Percentiles rank a stretch among this genome's conserved stretches.
Conservation (phyloP, 2,888 invertebrate species). For the Hecatera dysodea region DNA sequence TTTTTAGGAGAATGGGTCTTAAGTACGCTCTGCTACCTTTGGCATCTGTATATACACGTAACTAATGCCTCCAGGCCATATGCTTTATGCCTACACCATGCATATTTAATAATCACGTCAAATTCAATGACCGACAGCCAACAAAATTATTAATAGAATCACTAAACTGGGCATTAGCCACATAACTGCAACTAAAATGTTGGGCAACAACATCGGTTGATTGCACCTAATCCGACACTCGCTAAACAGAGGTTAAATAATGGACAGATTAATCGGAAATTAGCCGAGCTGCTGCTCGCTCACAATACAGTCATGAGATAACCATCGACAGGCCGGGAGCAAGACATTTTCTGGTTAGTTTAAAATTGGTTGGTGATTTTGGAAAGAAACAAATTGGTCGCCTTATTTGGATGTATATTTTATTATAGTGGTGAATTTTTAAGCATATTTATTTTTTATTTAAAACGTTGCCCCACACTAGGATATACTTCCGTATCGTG, state of each 20-base stretch:
- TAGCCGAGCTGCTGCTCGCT: slow-evolving; percentile 62
- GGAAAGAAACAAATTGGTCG: neutral
- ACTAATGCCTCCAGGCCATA: neutral
- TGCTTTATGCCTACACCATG: too few species aligned
- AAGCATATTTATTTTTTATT: too few species aligned
- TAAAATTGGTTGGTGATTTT: slow-evolving; percentile 31
- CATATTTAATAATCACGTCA: slow-evolving; percentile 42
- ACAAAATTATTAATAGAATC: slow-evolving; percentile 57
- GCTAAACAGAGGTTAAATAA: slow-evolving; percentile 66
- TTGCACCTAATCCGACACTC: slow-evolving; percentile 63
- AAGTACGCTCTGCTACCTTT: neutral
- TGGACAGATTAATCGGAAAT: slow-evolving; percentile 71
- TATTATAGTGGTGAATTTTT: neutral
- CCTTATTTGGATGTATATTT: neutral
- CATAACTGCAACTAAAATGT: slow-evolving; percentile 54
- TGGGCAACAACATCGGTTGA: slow-evolving; percentile 54
- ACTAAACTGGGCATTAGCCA: slow-evolving; percentile 49
- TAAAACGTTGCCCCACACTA: too few species aligned
- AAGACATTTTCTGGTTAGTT: slow-evolving; percentile 27
- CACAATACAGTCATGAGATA: slow-evolving; percentile 64
- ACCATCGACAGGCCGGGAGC: slow-evolving; percentile 55
- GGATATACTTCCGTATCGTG: too few species aligned
- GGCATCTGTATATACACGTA: neutral
- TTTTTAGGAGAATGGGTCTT: neutral
- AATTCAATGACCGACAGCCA: slow-evolving; percentile 50